Percentiles rank a stretch among this genome's conserved stretches.
phyloP scores from a whole-genome alignment of 2,888 invertebrate genomes.

The Abrostola tripartita region DNA sequence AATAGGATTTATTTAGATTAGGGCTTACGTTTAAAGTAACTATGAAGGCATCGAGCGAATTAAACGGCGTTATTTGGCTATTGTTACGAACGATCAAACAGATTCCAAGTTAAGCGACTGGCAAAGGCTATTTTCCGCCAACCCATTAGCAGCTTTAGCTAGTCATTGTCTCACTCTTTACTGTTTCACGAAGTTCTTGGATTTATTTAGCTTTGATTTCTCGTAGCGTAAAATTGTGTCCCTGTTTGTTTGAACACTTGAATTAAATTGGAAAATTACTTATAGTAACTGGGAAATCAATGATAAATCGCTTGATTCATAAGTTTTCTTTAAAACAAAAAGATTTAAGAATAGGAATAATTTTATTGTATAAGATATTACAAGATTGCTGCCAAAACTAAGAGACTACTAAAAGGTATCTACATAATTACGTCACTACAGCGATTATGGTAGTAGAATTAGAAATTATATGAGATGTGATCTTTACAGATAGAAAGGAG shows the following conservation, averaged over 20 bases:
- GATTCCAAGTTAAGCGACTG: conserved; percentile 44
- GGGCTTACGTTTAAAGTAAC: conserved; percentile 16
- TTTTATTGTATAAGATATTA: too few relatives aligned
- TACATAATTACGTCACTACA: too few relatives aligned
- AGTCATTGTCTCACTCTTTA: conserved; percentile 39
- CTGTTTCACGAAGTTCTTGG: conserved; percentile 18
- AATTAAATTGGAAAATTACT: neutral
- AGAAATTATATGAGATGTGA: too few relatives aligned
- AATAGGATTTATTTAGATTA: conserved; percentile 6
- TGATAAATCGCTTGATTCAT: too few relatives aligned
- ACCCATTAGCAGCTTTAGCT: conserved; percentile 44
- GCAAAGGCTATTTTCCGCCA: conserved; percentile 44
- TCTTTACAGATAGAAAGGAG: too few relatives aligned
- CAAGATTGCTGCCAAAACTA: too few relatives aligned
- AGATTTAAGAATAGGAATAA: too few relatives aligned
- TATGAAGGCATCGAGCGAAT: conserved; percentile 19
- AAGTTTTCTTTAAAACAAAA: too few relatives aligned
- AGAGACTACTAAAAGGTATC: too few relatives aligned
- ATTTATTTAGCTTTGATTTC: conserved; percentile 14
- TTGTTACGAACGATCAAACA: conserved; percentile 52
- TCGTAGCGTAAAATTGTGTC: neutral
- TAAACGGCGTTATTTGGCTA: conserved; percentile 38
- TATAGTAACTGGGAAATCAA: too few relatives aligned
- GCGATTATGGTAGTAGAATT: too few relatives aligned
- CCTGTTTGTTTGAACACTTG: neutral